Conservation (phyloP, 2,888 invertebrate species). For the Bimastos eiseni region DNA sequence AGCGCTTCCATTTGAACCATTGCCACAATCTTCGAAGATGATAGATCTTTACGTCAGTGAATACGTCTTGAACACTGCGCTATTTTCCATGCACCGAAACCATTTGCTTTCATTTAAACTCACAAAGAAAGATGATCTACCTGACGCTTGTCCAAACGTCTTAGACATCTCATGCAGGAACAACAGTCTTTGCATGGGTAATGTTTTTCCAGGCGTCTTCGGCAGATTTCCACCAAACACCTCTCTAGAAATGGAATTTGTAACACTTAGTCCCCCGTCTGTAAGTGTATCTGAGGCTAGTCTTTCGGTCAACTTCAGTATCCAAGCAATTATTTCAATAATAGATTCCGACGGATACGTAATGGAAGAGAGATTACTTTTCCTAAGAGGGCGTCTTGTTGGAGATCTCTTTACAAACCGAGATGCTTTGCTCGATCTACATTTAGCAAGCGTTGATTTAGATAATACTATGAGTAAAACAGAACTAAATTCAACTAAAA, state of each 20-base stretch:
- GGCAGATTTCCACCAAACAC: background rate
- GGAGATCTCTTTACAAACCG: background rate
- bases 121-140: background rate
- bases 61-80: background rate
- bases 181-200: background rate
- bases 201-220: background rate
- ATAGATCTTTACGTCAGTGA: background rate
- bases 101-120: background rate
- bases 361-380: background rate
- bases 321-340: background rate
- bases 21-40: conserved; percentile 3
- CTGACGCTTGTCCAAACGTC: background rate
- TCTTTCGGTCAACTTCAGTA: background rate
- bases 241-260: background rate
- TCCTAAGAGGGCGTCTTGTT: background rate
- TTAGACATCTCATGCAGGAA: background rate
- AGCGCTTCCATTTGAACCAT: background rate
- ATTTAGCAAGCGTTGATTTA: background rate
- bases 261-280: background rate
- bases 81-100: background rate
- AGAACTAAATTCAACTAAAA: background rate
- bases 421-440: background rate
- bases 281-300: background rate
- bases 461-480: background rate
- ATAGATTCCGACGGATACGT: background rate